Evolutionary conservation across 2,888 invertebrate species (phyloP).

Genomic region (Monopis laevigella): DNA sequence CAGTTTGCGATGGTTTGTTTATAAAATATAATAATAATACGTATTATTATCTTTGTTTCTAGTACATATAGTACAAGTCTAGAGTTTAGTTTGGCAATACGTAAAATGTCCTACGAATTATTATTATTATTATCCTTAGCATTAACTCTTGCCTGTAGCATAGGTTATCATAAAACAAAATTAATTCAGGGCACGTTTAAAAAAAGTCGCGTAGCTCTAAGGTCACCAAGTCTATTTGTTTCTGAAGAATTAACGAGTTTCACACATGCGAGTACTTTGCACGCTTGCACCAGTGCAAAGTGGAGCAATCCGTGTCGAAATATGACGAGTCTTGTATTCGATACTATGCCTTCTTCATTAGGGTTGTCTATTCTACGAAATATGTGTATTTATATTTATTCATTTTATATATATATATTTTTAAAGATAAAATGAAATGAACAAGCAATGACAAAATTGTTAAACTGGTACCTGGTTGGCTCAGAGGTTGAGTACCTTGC

Average conservation of each 20-base stretch:
- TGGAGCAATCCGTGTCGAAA: constrained; percentile 4
- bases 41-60: too few species aligned
- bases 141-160: not conserved
- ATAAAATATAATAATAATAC: too few species aligned
- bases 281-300: not conserved
- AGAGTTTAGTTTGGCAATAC: too few species aligned
- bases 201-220: not conserved
- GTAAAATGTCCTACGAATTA: too few species aligned
- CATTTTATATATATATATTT: not conserved
- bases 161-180: not conserved
- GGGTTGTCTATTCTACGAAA: not conserved
- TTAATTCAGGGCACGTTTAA: not conserved
- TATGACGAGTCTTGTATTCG: constrained; percentile 5
- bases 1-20: too few species aligned
- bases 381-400: not conserved
- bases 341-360: constrained; percentile 1
- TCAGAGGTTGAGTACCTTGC: too few species aligned
- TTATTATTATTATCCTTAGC: too few species aligned
- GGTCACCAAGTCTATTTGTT: constrained; percentile 5
- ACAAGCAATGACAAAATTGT: too few species aligned
- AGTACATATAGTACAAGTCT: too few species aligned
- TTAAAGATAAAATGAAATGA: too few species aligned
- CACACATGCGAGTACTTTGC: too few species aligned
- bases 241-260: constrained; percentile 2
- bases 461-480: too few species aligned